These are phyloP conservation scores for Rhabdophis nuchalis DNA, from an alignment of 2,797 vertebrate genomes.

Conservation along the genomic window DNA sequence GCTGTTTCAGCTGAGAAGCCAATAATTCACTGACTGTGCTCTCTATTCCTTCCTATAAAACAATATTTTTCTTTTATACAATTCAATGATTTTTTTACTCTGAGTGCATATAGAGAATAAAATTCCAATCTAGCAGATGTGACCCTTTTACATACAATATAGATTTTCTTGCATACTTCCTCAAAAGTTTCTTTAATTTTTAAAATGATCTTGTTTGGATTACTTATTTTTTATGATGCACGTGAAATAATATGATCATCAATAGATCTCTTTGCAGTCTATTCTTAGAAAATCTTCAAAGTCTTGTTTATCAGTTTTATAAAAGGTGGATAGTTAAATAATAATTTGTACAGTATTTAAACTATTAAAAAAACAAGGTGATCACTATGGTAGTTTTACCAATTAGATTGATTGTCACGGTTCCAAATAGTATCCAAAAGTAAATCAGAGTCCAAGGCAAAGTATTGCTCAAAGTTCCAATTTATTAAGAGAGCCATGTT, in stretches of 20 bases:
- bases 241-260: not conserved
- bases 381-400: not conserved
- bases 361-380: not conserved
- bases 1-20: not conserved
- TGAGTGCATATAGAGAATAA: not conserved
- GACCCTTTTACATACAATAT: not conserved
- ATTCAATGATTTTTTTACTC: not conserved
- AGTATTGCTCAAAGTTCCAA: too few relatives aligned
- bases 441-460: too few relatives aligned
- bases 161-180: not conserved
- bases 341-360: not conserved
- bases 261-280: not conserved
- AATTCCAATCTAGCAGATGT: not conserved
- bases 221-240: not conserved
- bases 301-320: not conserved
- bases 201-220: not conserved
- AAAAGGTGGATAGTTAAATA: not conserved
- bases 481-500: too few relatives aligned
- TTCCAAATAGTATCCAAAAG: too few relatives aligned
- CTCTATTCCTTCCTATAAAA: not conserved
- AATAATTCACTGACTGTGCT: not conserved
- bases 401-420: too few relatives aligned
- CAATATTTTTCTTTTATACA: not conserved
- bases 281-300: not conserved
- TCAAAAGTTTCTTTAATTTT: not conserved